Percentiles rank a stretch among this genome's conserved stretches.
Evolutionary conservation across 2,888 invertebrate species (phyloP).

Genomic region (Drosophila mimetica): DNA sequence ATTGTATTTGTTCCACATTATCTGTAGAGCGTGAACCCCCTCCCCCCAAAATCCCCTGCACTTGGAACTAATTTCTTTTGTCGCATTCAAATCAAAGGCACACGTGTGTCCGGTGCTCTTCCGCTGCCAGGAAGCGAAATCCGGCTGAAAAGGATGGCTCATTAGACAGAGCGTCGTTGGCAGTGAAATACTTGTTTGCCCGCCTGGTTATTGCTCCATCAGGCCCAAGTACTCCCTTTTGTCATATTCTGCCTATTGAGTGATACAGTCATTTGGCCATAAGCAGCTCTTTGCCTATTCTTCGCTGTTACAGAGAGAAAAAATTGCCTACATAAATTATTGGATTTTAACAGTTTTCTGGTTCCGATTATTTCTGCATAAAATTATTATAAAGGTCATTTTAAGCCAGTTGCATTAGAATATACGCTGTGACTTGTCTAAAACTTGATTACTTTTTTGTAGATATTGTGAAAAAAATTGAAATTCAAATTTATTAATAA

Average conservation of each 20-base stretch:
- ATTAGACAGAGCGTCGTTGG: slow-evolving; percentile 51
- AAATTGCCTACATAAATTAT: too few species aligned
- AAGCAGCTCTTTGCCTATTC: slow-evolving; percentile 4
- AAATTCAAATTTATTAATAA: too few species aligned
- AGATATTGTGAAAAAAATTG: too few species aligned
- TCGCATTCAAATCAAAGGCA: slow-evolving; percentile 50
- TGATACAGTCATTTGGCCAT: slow-evolving; percentile 57
- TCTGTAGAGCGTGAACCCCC: slow-evolving; percentile 8
- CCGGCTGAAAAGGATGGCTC: slow-evolving; percentile 47
- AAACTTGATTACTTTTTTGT: too few species aligned
- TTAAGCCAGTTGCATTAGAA: too few species aligned
- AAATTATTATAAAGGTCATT: too few species aligned
- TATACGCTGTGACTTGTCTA: too few species aligned
- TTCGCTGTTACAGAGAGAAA: not conserved
- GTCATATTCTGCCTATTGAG: slow-evolving; percentile 45
- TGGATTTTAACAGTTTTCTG: too few species aligned
- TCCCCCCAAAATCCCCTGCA: not conserved
- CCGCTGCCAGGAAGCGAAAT: slow-evolving; percentile 61
- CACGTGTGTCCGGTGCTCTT: slow-evolving; percentile 63
- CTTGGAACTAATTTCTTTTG: slow-evolving; percentile 41
- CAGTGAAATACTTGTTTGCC: slow-evolving; percentile 26
- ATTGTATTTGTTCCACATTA: slow-evolving; percentile 29
- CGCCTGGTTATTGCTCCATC: slow-evolving; percentile 65
- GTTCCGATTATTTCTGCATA: too few species aligned
- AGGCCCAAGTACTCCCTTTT: slow-evolving; percentile 49